Conservation (phyloP, 2,797 vertebrate genomes). For the Pitangus sulphuratus region DNA sequence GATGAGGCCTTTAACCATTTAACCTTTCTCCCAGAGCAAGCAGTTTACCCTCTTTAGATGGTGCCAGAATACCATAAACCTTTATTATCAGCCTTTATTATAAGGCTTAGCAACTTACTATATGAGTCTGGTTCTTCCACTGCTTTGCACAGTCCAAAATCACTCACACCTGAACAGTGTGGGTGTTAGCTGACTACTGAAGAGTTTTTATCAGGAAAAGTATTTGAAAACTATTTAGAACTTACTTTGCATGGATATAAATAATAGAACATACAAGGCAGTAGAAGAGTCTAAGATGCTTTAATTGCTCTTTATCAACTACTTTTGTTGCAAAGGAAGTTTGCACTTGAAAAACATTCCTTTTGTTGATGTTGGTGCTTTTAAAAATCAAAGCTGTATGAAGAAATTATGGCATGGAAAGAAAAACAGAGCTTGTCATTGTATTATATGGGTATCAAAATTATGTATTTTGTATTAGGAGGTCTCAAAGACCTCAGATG, state of each 20-base stretch:
- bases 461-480: not conserved
- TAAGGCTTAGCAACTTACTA: not conserved
- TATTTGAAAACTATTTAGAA: not conserved
- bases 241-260: not conserved
- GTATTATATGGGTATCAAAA: not conserved
- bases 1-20: not conserved
- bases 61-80: not conserved
- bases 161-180: not conserved
- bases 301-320: not conserved
- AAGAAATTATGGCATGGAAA: not conserved
- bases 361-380: not conserved
- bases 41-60: not conserved
- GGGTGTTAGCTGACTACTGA: not conserved
- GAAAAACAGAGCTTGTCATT: not conserved
- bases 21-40: not conserved
- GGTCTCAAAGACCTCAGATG: not conserved
- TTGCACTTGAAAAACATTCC: not conserved
- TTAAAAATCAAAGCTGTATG: not conserved
- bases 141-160: not conserved
- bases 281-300: not conserved
- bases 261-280: not conserved
- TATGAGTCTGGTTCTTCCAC: not conserved
- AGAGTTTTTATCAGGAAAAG: not conserved
- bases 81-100: not conserved
- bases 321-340: not conserved